These are phyloP conservation scores for Gavialis gangeticus DNA, from an alignment of 2,113 vertebrate genomes.

Conservation along the genomic window DNA sequence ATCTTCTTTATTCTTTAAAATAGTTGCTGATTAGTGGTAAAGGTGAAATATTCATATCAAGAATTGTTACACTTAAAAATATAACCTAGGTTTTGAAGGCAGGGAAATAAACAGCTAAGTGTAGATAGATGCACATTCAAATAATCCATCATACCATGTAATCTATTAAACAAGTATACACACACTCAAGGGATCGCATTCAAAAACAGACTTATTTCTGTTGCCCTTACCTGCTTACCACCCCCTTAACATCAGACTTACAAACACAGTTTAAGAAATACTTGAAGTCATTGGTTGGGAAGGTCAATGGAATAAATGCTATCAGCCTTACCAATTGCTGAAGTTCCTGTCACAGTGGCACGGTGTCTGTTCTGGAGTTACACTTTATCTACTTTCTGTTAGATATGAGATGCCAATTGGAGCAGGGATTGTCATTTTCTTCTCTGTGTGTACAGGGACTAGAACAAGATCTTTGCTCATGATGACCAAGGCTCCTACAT, in stretches of 20 bases:
- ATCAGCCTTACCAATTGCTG: background rate
- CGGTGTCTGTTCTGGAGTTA: background rate
- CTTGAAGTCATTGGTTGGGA: background rate
- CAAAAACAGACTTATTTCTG: background rate
- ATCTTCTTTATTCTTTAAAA: background rate
- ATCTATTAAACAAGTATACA: background rate
- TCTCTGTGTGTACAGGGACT: background rate
- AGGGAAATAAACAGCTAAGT: background rate
- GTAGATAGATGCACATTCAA: background rate
- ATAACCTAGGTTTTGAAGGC: background rate
- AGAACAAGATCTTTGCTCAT: background rate
- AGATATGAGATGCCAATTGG: background rate
- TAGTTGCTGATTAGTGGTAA: background rate
- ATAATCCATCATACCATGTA: no score
- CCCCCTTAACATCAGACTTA: background rate
- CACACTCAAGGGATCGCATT: background rate
- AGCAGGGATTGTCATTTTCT: background rate
- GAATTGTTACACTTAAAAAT: background rate
- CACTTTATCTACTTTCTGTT: background rate
- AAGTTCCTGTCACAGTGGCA: accelerated
- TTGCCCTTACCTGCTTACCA: background rate
- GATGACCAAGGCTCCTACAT: no score
- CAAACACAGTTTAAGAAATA: background rate
- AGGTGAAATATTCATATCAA: background rate
- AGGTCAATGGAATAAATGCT: background rate